Evolutionary conservation across 1,140 invertebrate genomes (phyloP).

Genomic region (Bombus pyrosoma): DNA sequence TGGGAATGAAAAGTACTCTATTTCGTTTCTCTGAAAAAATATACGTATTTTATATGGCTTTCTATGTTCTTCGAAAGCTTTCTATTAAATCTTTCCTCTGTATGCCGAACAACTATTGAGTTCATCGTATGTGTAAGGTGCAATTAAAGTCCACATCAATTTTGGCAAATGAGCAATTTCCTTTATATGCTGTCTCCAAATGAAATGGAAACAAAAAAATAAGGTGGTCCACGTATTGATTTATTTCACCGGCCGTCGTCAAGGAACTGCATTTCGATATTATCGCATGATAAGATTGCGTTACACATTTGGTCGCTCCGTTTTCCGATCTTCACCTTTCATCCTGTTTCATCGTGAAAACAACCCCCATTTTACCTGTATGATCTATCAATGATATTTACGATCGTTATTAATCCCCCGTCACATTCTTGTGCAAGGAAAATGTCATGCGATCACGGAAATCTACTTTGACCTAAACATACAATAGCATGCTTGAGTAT

Average conservation of each 20-base stretch:
- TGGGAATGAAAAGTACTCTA: too few species aligned
- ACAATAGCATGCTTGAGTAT: not conserved
- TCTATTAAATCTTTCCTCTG: not conserved
- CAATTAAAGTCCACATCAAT: not conserved
- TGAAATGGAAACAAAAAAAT: constrained; percentile 58
- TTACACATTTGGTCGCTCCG: constrained; percentile 65
- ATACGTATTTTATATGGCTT: too few species aligned
- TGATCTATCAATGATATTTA: constrained; percentile 8
- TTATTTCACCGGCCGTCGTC: constrained; percentile 75
- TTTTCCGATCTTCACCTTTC: constrained; percentile 31
- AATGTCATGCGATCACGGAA: not conserved
- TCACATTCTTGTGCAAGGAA: not conserved
- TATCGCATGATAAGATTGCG: constrained; percentile 76
- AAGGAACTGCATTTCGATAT: constrained; percentile 79
- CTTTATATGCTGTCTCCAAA: constrained; percentile 62
- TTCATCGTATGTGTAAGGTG: not conserved
- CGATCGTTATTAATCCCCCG: not conserved
- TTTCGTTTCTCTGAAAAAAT: too few species aligned
- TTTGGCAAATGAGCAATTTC: constrained; percentile 8
- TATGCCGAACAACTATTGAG: not conserved
- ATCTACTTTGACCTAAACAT: not conserved
- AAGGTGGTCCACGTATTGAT: constrained; percentile 67
- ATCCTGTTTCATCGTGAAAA: not conserved
- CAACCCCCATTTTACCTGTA: not conserved
- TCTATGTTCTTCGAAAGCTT: not conserved